Conservation (phyloP, 2,888 invertebrate genomes). For the Noctua janthe region DNA sequence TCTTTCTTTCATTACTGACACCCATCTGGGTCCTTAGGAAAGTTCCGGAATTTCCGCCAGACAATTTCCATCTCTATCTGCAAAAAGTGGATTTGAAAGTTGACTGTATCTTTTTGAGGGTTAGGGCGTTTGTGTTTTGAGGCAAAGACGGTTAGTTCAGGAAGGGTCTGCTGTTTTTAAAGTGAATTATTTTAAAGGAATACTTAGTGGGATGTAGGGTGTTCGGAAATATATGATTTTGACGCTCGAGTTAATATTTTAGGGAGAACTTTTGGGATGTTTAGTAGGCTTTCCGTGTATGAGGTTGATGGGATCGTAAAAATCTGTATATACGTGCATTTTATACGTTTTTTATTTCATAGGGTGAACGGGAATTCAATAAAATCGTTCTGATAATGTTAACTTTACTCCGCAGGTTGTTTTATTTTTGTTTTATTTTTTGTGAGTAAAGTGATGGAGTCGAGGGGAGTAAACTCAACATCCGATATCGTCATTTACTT, state of each 20-base stretch:
- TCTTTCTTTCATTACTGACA: slow-evolving; percentile 84
- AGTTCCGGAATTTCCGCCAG: slow-evolving; percentile 18
- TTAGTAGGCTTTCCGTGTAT: slow-evolving; percentile 53
- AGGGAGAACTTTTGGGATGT: slow-evolving; percentile 41
- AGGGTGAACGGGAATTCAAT: slow-evolving; percentile 54
- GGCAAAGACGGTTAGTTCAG: slow-evolving; percentile 64
- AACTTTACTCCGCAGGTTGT: slow-evolving; percentile 31
- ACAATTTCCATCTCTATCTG: slow-evolving; percentile 20
- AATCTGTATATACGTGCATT: slow-evolving; percentile 56
- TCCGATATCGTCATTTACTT: not conserved
- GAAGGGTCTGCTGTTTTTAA: slow-evolving; percentile 76
- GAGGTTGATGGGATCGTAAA: slow-evolving; percentile 58
- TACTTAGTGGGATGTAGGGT: slow-evolving; percentile 58
- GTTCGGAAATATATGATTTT: slow-evolving; percentile 56
- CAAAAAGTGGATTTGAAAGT: slow-evolving; percentile 10
- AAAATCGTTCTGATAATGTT: slow-evolving; percentile 52
- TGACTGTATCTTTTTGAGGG: not conserved
- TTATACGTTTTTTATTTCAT: slow-evolving; percentile 63
- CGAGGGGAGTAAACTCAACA: slow-evolving; percentile 9
- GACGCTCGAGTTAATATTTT: slow-evolving; percentile 55
- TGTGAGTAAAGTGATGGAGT: slow-evolving; percentile 23
- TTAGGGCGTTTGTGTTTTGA: slow-evolving; percentile 43
- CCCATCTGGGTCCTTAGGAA: slow-evolving; percentile 65
- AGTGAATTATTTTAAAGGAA: slow-evolving; percentile 76
- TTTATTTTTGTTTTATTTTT: slow-evolving; percentile 50